Evolutionary conservation across 2,888 invertebrate species (phyloP), one percentile per base, ranked within the genome.

Genomic region (Tetrapedia diversipes): DNA sequence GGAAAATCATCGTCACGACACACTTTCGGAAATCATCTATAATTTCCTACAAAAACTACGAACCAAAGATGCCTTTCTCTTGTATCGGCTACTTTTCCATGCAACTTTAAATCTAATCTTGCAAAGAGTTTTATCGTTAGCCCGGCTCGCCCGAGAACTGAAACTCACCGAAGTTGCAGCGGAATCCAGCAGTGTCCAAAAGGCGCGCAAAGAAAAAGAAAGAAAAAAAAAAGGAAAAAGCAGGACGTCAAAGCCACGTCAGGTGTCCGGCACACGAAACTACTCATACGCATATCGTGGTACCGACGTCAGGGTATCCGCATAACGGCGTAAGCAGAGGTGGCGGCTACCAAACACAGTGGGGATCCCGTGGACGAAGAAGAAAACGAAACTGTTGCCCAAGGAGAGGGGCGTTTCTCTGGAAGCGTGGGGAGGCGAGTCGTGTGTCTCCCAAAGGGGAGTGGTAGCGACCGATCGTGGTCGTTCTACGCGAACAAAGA

Each of bases 401-500:
- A 64, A 66, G 66, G 80, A 78, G 82, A 82, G 77, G 77, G 75
- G 70, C 65, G 76, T 79, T 82, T 71, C n/a, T 66, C 56, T 70
- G 54, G 71, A 47, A 66, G 76, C 54, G 79, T 73, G 71, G 73
- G 71, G 81, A 64, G 69, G 60, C 11, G 76, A 64, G 54, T 54
- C 65, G 84, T 77, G 81, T 81, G 84, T 79, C 45, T 47, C 72
- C 83, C 77, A 81, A 82, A 86, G 90, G 84, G 90, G 90, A 90
- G 91, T 89, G 89, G 90, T 89, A 88, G 88, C n/a, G n/a, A n/a
- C 81, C 82, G 82, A 91, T 90, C 89, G 89, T 79, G 75, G 83
- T 79, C 84, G 82, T 74, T 81, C 77, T 87, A 73, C 77, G 87
- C 86, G 88, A 87, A 91, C 90, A 91, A 90, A 90, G 90, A 90